Evolutionary conservation across 2,113 vertebrate species (phyloP).

Genomic region (Lagenorhynchus albirostris): DNA sequence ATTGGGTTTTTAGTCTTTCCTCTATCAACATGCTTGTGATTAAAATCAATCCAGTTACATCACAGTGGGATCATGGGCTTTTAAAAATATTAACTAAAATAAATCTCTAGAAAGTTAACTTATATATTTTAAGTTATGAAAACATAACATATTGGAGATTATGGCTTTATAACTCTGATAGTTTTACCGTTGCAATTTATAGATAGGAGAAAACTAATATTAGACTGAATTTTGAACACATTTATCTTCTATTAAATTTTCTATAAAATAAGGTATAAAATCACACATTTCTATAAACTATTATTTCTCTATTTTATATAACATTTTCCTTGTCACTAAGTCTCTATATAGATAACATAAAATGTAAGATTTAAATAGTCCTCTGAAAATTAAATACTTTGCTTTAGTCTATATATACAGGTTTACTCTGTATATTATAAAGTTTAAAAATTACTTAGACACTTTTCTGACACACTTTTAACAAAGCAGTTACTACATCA

Average conservation of each 20-base stretch:
- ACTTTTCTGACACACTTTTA: neutral
- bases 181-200: neutral
- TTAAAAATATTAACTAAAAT: neutral
- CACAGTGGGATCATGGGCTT: neutral
- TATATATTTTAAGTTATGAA: neutral
- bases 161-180: neutral
- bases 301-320: conserved; percentile 1
- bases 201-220: neutral
- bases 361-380: neutral
- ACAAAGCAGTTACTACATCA: neutral
- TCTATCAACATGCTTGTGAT: neutral
- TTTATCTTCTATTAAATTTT: neutral
- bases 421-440: neutral
- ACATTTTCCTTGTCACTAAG: neutral
- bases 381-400: neutral
- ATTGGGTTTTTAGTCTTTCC: neutral
- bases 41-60: neutral
- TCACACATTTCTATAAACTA: neutral
- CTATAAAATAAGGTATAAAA: neutral
- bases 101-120: neutral
- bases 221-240: neutral
- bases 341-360: neutral
- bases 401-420: neutral
- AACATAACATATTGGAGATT: neutral
- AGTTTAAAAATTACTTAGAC: conserved; percentile 32